Evolutionary conservation across 2,888 invertebrate genomes (phyloP).

Genomic region (Drosophila conformis): DNA sequence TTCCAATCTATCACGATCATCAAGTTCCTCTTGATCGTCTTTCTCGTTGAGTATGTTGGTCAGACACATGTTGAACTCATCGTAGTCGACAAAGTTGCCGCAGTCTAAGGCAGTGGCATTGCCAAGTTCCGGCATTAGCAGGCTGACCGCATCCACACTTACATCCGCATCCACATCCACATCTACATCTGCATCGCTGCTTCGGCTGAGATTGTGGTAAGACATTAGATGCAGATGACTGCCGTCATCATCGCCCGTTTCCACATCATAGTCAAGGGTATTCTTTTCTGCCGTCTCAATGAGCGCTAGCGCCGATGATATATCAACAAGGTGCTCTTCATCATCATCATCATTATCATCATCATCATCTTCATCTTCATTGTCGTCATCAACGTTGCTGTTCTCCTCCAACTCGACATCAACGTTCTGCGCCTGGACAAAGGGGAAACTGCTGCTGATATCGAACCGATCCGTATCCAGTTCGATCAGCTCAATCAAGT

Average conservation of each 20-base stretch:
- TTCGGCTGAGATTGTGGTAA: constrained; percentile 58
- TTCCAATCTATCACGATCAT: constrained; percentile 15
- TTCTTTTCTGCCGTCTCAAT: constrained; percentile 39
- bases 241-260: constrained; percentile 36
- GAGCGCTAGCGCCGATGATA: constrained; percentile 55
- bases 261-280: constrained; percentile 47
- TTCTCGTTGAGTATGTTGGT: constrained; percentile 80
- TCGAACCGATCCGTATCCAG: constrained; percentile 57
- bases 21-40: constrained; percentile 60
- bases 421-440: constrained; percentile 80
- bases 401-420: constrained; percentile 37
- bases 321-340: constrained; percentile 39
- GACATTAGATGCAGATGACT: constrained; percentile 63
- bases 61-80: constrained; percentile 82
- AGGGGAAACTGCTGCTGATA: constrained; percentile 68
- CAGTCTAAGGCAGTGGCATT: constrained; percentile 70
- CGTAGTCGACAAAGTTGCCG: constrained; percentile 80
- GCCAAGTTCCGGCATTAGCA: constrained; percentile 75
- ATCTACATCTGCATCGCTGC: constrained; percentile 39
- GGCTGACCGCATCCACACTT: constrained; percentile 66
- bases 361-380: constrained; percentile 34
- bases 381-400: constrained; percentile 36
- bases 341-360: constrained; percentile 11
- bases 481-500: constrained; percentile 70
- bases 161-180: constrained; percentile 48